Evolutionary conservation across 2,797 vertebrate species (phyloP).

Genomic region (Pipistrellus kuhlii): DNA sequence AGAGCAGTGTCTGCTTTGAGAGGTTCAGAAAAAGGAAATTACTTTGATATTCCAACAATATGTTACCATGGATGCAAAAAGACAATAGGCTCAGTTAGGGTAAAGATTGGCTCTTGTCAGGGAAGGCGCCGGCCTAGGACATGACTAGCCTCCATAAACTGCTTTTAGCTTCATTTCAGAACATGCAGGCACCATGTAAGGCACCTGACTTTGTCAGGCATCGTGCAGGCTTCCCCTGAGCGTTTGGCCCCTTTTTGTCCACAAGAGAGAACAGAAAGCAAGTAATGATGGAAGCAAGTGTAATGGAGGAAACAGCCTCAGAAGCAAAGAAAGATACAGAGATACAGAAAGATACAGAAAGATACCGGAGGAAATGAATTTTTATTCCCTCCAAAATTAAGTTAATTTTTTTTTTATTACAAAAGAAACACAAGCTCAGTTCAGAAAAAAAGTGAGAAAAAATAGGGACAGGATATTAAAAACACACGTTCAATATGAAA

Average conservation of each 20-base stretch:
- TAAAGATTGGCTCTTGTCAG: background rate
- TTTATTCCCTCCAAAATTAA: constrained; percentile 29
- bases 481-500: background rate
- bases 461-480: constrained; percentile 9
- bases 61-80: background rate
- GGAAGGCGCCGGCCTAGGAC: background rate
- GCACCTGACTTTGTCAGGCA: background rate
- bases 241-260: background rate
- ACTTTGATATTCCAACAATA: background rate
- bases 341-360: constrained; percentile 31
- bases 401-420: constrained; percentile 6
- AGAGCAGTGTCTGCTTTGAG: background rate
- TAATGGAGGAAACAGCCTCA: background rate
- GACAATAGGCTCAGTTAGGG: background rate
- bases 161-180: background rate
- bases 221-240: background rate
- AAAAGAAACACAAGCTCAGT: background rate
- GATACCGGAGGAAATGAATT: constrained; percentile 43
- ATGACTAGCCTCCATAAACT: background rate
- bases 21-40: background rate
- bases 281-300: background rate
- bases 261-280: background rate
- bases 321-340: background rate
- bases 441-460: constrained; percentile 30
- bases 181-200: background rate